These are phyloP conservation scores for Paragorgia papillata DNA, from an alignment of 92 coral and sea anemone species.

Conservation along the genomic window DNA sequence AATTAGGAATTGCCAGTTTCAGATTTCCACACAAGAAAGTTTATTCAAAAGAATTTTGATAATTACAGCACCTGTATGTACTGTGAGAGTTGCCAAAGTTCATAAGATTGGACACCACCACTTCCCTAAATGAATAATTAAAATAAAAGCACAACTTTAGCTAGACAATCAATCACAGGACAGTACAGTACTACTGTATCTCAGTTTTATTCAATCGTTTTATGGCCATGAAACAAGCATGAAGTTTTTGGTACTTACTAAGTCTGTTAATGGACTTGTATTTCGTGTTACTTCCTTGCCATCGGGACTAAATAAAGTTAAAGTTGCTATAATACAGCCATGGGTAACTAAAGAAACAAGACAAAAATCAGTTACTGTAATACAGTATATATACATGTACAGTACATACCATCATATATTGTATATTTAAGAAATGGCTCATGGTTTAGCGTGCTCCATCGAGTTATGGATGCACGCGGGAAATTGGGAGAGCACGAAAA, in stretches of 20 bases:
- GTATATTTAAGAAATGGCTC: no score
- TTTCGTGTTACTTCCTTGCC: slow-evolving; percentile 86
- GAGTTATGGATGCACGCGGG: no score
- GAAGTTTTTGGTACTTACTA: slow-evolving; percentile 43
- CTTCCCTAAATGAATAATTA: slow-evolving; percentile 61
- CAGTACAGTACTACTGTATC: no score
- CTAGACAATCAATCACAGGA: no score
- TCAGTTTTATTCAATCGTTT: no score
- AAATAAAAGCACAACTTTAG: slow-evolving; percentile 4
- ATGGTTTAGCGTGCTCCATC: no score
- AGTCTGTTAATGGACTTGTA: slow-evolving; percentile 7
- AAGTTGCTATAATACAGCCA: slow-evolving; percentile 95
- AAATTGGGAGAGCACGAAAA: no score
- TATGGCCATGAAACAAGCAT: no score
- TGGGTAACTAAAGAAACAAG: slow-evolving; percentile 72
- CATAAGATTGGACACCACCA: slow-evolving; percentile 84
- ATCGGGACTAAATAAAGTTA: slow-evolving; percentile 85
- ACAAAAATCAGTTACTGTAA: neutral
- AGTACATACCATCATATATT: no score
- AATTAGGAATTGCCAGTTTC: no score
- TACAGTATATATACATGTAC: neutral
- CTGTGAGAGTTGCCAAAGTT: slow-evolving; percentile 96
- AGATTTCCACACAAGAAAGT: no score
- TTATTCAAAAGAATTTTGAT: no score
- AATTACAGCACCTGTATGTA: slow-evolving; percentile 94